These are phyloP conservation scores for Platypus cylindrus DNA, from an alignment of 2,888 invertebrate species.

Conservation along the genomic window DNA sequence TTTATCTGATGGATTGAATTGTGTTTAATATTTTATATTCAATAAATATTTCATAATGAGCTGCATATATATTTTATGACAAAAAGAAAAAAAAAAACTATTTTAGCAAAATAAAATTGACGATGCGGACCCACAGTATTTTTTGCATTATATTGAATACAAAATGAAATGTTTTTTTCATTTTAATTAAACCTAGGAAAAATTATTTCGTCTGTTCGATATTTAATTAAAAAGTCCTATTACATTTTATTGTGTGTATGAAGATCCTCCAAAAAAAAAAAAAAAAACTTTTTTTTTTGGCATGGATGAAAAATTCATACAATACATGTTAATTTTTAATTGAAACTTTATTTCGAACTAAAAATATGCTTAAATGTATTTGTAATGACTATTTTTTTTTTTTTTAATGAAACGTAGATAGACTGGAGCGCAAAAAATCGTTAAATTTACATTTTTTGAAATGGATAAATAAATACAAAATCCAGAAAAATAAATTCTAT, in stretches of 20 bases:
- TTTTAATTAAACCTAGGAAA: slow-evolving; percentile 4
- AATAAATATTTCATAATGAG: too few relatives aligned
- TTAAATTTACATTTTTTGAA: slow-evolving; percentile 16
- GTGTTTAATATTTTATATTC: too few relatives aligned
- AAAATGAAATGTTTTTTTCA: slow-evolving; percentile 1
- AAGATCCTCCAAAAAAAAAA: slow-evolving; percentile 12
- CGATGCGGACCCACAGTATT: too few relatives aligned
- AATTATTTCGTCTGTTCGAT: slow-evolving; percentile 7
- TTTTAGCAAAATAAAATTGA: too few relatives aligned
- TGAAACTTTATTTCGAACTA: slow-evolving; percentile 17
- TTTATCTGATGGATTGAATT: too few relatives aligned
- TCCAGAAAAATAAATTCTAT: slow-evolving; percentile 17
- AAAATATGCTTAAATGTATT: slow-evolving; percentile 16
- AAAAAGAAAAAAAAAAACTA: too few relatives aligned
- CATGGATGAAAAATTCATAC: slow-evolving; percentile 12
- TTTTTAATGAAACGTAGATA: slow-evolving; percentile 9
- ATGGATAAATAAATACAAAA: slow-evolving; percentile 12
- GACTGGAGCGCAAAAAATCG: slow-evolving; percentile 2
- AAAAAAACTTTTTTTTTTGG: slow-evolving; percentile 14
- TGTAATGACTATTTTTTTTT: slow-evolving; percentile 15
- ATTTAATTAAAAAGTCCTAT: slow-evolving; percentile 17
- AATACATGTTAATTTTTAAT: slow-evolving; percentile 18
- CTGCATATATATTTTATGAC: too few relatives aligned
- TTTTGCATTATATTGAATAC: too few relatives aligned
- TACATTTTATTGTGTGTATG: too few relatives aligned